A percentile compares a stretch with the other conserved stretches of the same genome.
phyloP scores from a whole-genome alignment of 1,140 invertebrate genomes.

The Paralvinella palmiformis region DNA sequence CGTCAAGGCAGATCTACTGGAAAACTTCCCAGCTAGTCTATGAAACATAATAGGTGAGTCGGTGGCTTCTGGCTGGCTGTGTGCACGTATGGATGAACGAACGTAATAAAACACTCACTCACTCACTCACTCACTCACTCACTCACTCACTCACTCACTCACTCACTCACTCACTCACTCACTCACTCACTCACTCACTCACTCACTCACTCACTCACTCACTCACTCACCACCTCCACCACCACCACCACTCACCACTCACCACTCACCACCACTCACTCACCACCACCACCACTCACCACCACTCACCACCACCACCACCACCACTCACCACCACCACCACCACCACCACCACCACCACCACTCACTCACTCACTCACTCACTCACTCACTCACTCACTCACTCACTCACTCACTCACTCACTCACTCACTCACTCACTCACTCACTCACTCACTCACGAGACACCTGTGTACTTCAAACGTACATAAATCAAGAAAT shows the following conservation, averaged over 20 bases:
- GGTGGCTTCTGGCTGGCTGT: too few species aligned
- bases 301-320: neutral
- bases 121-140: too few species aligned
- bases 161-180: conserved; percentile 2
- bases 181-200: conserved; percentile 9
- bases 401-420: conserved; percentile 15
- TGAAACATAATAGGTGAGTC: too few species aligned
- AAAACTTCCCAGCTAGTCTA: too few species aligned
- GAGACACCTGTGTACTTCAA: too few species aligned
- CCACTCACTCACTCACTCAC: conserved; percentile 11
- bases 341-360: neutral
- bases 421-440: conserved; percentile 15
- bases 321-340: too few species aligned
- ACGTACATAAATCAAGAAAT: too few species aligned
- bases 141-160: too few species aligned
- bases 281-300: conserved; percentile 7
- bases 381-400: conserved; percentile 18
- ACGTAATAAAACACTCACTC: too few species aligned
- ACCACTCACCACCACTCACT: conserved; percentile 5
- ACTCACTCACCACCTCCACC: conserved; percentile 11
- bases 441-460: conserved; percentile 16
- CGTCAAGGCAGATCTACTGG: too few species aligned
- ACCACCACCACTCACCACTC: conserved; percentile 10
- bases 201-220: conserved; percentile 10
- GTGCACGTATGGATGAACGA: too few species aligned